Percentiles rank a stretch among this genome's conserved stretches.
These are phyloP conservation scores for Pristionchus maxplancki DNA, from an alignment of 2,888 invertebrate species.

Conservation along the genomic window DNA sequence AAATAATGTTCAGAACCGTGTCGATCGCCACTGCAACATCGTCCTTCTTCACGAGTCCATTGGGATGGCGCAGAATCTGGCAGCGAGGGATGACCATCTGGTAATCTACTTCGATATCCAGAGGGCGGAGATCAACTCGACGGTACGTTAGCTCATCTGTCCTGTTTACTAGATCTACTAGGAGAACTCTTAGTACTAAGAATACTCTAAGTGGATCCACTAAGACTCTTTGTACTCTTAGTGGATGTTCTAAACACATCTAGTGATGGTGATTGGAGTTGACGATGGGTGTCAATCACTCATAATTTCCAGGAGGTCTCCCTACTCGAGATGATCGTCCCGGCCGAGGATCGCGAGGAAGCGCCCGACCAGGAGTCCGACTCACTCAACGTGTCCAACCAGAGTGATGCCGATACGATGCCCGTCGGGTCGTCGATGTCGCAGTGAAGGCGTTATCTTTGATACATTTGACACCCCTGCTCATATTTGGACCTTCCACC, in stretches of 20 bases:
- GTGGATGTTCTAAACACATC: no score
- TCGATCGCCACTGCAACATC: conserved; percentile 38
- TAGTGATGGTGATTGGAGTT: no score
- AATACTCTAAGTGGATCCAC: no score
- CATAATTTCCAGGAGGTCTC: conserved; percentile 15
- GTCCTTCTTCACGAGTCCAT: conserved; percentile 33
- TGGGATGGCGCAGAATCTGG: neutral
- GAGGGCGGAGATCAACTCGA: neutral
- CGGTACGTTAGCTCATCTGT: neutral
- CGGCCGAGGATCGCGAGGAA: neutral
- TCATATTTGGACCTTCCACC: no score
- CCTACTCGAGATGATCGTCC: conserved; percentile 46
- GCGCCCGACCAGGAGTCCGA: neutral
- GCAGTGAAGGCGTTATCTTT: neutral
- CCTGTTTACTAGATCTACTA: no score
- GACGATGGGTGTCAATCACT: no score
- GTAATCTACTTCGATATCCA: conserved; percentile 50
- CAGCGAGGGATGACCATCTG: conserved; percentile 43
- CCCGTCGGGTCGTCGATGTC: neutral
- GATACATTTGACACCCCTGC: no score
- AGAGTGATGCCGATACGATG: no score
- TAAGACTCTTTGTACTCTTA: no score
- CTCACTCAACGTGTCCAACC: neutral
- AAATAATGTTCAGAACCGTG: conserved; percentile 8
- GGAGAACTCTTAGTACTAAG: no score